phyloP scores from a whole-genome alignment of 2,797 vertebrate species.

The Thamnophis elegans region DNA sequence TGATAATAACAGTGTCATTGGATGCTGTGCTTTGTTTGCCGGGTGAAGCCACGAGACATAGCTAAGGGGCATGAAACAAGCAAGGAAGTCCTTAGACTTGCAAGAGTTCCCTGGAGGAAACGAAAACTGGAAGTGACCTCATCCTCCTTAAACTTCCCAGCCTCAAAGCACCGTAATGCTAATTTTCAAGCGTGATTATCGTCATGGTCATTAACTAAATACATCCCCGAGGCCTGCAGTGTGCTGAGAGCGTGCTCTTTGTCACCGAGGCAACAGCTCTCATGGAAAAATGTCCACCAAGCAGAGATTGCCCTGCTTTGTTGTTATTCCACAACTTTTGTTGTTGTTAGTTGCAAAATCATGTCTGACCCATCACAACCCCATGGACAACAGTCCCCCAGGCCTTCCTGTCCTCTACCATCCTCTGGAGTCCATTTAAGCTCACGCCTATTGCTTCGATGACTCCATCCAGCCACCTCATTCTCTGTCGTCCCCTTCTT shows the following conservation, averaged over 20 bases:
- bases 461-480: too few species aligned
- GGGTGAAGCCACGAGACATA: accelerated
- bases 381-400: too few species aligned
- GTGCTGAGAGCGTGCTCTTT: neutral
- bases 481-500: too few species aligned
- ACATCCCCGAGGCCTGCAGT: neutral
- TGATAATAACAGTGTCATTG: neutral
- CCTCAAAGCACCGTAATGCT: neutral
- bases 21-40: accelerated
- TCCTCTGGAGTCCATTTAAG: too few species aligned
- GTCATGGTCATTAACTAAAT: neutral
- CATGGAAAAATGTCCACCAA: neutral
- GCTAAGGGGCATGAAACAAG: accelerated
- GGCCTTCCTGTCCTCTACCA: too few species aligned
- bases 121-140: neutral
- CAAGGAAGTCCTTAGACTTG: too few species aligned
- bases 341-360: too few species aligned
- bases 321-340: neutral
- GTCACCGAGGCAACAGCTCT: neutral
- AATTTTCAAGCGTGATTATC: neutral
- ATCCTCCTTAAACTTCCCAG: neutral
- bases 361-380: too few species aligned
- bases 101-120: neutral
- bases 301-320: neutral
- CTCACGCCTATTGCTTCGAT: too few species aligned